Percentiles rank a stretch among this genome's conserved stretches.
phyloP scores from a whole-genome alignment of 1,140 invertebrate species.

The Leptopilina boulardi region DNA sequence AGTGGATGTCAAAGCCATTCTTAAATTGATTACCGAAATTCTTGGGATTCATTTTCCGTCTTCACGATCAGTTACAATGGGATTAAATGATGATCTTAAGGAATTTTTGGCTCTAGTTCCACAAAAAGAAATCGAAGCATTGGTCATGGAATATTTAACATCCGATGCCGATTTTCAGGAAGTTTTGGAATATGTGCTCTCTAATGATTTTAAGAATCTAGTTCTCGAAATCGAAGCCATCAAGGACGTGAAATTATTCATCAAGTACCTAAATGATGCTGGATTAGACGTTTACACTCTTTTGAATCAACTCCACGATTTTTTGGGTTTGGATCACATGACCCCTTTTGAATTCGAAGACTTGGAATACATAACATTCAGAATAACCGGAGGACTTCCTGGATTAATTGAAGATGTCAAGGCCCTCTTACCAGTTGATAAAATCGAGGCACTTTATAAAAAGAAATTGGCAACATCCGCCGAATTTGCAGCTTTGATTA shows the following conservation, averaged over 20 bases:
- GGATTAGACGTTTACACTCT: constrained; percentile 48
- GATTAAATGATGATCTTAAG: not conserved
- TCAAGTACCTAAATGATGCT: constrained; percentile 47
- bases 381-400: constrained; percentile 44
- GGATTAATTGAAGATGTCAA: constrained; percentile 55
- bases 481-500: constrained; percentile 49
- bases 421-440: constrained; percentile 51
- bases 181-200: constrained; percentile 45
- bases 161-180: constrained; percentile 50
- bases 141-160: not conserved
- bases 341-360: no score
- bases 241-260: constrained; percentile 45
- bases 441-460: constrained; percentile 53
- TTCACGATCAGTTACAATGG: not conserved
- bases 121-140: not conserved
- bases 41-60: constrained; percentile 52
- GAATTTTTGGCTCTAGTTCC: not conserved
- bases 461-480: constrained; percentile 53
- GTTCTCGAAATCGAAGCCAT: constrained; percentile 51
- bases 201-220: constrained; percentile 53
- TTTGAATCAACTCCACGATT: constrained; percentile 51
- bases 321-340: constrained; percentile 46
- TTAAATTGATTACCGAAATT: constrained; percentile 45
- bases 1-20: constrained; percentile 47
- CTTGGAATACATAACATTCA: no score